phyloP scores from a whole-genome alignment of 2,797 vertebrate genomes.

The Sus cebifrons region DNA sequence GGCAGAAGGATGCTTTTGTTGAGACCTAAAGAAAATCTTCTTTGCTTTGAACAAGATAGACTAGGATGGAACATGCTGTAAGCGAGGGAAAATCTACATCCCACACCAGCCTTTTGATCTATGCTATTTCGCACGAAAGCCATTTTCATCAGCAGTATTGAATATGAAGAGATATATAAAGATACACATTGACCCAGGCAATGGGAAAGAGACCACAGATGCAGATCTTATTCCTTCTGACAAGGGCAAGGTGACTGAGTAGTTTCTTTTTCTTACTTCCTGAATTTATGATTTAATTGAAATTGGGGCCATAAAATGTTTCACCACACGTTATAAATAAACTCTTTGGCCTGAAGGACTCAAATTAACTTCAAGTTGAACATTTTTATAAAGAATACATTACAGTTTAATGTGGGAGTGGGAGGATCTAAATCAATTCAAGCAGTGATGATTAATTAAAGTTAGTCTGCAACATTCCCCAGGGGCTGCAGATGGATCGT shows the following conservation, averaged over 20 bases:
- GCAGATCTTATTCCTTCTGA: slow-evolving; percentile 46
- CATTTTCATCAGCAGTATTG: slow-evolving; percentile 75
- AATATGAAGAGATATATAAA: slow-evolving; percentile 77
- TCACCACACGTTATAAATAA: slow-evolving; percentile 84
- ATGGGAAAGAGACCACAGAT: slow-evolving; percentile 57
- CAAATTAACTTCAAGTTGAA: slow-evolving; percentile 84
- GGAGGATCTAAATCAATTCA: slow-evolving; percentile 79
- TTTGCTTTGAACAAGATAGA: slow-evolving; percentile 27
- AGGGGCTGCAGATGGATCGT: slow-evolving; percentile 54
- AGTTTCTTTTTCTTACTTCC: slow-evolving; percentile 75
- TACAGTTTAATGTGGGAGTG: slow-evolving; percentile 63
- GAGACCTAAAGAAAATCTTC: neutral
- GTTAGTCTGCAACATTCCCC: slow-evolving; percentile 45
- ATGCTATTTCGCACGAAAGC: slow-evolving; percentile 59
- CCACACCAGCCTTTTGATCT: slow-evolving; percentile 67
- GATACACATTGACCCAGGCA: slow-evolving; percentile 69
- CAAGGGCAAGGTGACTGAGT: slow-evolving; percentile 83
- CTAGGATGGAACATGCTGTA: slow-evolving; percentile 43
- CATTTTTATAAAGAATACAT: slow-evolving; percentile 78
- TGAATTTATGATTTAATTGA: slow-evolving; percentile 82
- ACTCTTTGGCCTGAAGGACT: slow-evolving; percentile 79
- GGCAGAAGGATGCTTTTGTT: neutral
- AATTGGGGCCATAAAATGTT: slow-evolving; percentile 81
- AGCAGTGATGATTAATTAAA: slow-evolving; percentile 84
- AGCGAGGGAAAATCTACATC: slow-evolving; percentile 48